phyloP scores from a whole-genome alignment of 2,888 invertebrate species.

The Schrankia costaestrigalis region DNA sequence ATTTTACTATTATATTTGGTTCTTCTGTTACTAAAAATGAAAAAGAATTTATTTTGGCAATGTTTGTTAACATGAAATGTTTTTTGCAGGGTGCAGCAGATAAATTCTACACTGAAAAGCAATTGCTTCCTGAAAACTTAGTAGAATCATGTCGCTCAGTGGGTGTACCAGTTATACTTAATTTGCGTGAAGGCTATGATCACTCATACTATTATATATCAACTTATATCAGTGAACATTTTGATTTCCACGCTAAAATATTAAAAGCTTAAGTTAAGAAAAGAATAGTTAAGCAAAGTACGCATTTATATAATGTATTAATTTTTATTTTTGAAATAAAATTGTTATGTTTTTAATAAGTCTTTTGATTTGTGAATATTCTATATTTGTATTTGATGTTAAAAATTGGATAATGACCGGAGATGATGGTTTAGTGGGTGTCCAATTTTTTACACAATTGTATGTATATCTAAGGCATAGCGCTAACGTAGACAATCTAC shows the following conservation, averaged over 20 bases:
- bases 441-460: too few relatives aligned
- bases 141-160: constrained; percentile 85
- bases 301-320: constrained; percentile 40
- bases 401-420: too few relatives aligned
- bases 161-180: constrained; percentile 85
- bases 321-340: constrained; percentile 38
- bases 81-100: constrained; percentile 88
- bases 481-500: too few relatives aligned
- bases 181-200: constrained; percentile 92
- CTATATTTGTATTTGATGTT: background rate
- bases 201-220: constrained; percentile 97
- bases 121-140: constrained; percentile 92
- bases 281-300: constrained; percentile 14
- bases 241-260: constrained; percentile 92
- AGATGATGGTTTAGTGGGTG: too few relatives aligned
- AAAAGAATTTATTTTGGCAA: too few relatives aligned
- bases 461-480: too few relatives aligned
- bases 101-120: constrained; percentile 86
- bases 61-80: too few relatives aligned
- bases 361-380: background rate
- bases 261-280: constrained; percentile 73
- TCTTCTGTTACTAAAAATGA: too few relatives aligned
- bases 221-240: constrained; percentile 95
- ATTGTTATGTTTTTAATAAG: constrained; percentile 26
- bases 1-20: too few relatives aligned